Percentiles rank a stretch among this genome's conserved stretches.
phyloP scores from a whole-genome alignment of 1,140 invertebrate species.

The Achroia grisella region DNA sequence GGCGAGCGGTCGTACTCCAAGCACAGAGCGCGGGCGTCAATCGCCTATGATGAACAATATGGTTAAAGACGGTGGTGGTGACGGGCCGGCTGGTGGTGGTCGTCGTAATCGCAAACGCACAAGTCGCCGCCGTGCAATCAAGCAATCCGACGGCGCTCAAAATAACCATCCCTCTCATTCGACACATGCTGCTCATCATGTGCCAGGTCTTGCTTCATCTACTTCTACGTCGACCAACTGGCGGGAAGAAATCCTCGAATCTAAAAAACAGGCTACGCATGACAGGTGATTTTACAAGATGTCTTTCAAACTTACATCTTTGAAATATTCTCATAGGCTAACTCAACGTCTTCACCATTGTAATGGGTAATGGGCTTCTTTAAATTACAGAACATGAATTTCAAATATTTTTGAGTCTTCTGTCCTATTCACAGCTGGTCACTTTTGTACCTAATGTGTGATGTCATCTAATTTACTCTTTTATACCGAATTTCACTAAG shows the following conservation, averaged over 20 bases:
- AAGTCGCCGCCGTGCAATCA: slow-evolving; percentile 8
- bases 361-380: not conserved
- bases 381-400: no score
- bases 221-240: slow-evolving; percentile 31
- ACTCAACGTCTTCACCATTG: no score
- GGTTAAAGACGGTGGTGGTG: slow-evolving; percentile 5
- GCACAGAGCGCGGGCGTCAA: slow-evolving; percentile 33
- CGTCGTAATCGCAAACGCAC: slow-evolving; percentile 22
- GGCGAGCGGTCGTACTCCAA: slow-evolving; percentile 28
- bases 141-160: slow-evolving; percentile 4
- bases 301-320: not conserved
- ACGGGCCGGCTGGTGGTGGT: slow-evolving; percentile 9
- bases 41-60: slow-evolving; percentile 19
- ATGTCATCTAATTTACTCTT: no score
- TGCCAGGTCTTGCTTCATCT: slow-evolving; percentile 14
- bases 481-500: no score
- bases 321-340: no score
- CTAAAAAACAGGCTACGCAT: slow-evolving; percentile 41
- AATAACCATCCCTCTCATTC: slow-evolving; percentile 2
- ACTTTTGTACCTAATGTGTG: no score
- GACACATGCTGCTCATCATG: slow-evolving; percentile 18
- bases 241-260: slow-evolving; percentile 58
- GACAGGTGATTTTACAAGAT: slow-evolving; percentile 25
- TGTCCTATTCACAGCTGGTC: no score
- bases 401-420: slow-evolving; percentile 1